Conservation (phyloP, 2,113 vertebrate species). For the Passer montanus region DNA sequence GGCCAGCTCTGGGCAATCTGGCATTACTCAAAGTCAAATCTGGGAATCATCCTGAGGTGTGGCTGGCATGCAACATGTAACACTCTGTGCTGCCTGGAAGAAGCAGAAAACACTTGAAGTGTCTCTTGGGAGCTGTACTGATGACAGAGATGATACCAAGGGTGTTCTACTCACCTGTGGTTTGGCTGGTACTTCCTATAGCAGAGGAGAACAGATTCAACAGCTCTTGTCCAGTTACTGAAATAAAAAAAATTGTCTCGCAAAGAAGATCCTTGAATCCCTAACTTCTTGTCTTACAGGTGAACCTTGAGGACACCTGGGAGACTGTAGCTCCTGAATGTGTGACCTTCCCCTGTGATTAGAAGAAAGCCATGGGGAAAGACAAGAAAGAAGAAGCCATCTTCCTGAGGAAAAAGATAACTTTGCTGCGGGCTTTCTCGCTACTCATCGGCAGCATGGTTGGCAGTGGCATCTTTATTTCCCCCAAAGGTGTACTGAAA, state of each 20-base stretch:
- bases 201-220: background rate
- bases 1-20: background rate
- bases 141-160: background rate
- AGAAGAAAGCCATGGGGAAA: constrained; percentile 41
- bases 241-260: background rate
- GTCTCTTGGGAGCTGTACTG: background rate
- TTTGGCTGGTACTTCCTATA: background rate
- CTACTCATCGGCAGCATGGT: constrained; percentile 86
- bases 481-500: constrained; percentile 85
- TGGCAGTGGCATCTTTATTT: constrained; percentile 90
- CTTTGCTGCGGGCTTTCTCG: constrained; percentile 76
- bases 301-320: background rate
- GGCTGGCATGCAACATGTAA: background rate
- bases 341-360: background rate
- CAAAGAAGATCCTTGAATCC: background rate
- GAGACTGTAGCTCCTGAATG: background rate
- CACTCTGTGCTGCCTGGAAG: background rate
- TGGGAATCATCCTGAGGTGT: background rate
- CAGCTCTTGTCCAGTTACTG: background rate
- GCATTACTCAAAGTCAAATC: background rate
- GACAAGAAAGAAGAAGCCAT: constrained; percentile 57
- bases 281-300: constrained; percentile 41
- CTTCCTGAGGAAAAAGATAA: constrained; percentile 79
- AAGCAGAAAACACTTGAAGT: background rate
- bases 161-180: background rate